Evolutionary conservation across 2,797 vertebrate species (phyloP).

Genomic region (Podarcis lilfordi): DNA sequence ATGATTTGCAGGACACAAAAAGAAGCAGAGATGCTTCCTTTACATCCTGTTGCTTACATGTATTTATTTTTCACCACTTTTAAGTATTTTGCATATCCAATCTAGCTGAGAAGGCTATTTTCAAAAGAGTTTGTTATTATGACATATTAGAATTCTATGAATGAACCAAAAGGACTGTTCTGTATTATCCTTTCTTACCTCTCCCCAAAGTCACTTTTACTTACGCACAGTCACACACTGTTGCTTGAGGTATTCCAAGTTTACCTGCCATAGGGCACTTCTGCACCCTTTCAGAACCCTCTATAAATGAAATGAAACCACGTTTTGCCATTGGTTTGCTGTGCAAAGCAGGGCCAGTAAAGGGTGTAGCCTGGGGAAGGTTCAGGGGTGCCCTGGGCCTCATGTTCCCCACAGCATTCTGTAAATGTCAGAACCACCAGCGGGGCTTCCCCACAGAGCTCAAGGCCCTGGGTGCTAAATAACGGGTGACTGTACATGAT

Average conservation of each 20-base stretch:
- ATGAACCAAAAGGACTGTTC: not conserved
- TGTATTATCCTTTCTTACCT: too few species aligned
- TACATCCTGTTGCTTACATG: not conserved
- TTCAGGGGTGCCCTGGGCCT: too few species aligned
- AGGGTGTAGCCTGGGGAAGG: too few species aligned
- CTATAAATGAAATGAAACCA: not conserved
- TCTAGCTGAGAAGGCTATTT: not conserved
- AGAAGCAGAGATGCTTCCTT: not conserved
- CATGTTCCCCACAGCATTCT: not conserved
- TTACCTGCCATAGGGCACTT: not conserved
- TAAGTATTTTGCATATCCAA: not conserved
- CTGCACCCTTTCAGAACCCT: not conserved
- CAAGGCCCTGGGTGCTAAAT: not conserved
- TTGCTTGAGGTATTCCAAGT: not conserved
- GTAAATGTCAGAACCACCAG: not conserved
- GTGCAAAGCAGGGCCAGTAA: too few species aligned
- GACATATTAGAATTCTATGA: too few species aligned
- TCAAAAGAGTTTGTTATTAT: not conserved
- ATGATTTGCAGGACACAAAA: not conserved
- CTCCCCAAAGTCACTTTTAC: not conserved
- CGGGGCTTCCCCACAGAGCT: not conserved
- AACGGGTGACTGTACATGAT: not conserved
- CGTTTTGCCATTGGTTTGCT: not conserved
- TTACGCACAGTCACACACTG: not conserved
- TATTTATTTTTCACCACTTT: not conserved